Evolutionary conservation across 2,888 invertebrate genomes (phyloP).

Genomic region (Zaprionus lineosus): DNA sequence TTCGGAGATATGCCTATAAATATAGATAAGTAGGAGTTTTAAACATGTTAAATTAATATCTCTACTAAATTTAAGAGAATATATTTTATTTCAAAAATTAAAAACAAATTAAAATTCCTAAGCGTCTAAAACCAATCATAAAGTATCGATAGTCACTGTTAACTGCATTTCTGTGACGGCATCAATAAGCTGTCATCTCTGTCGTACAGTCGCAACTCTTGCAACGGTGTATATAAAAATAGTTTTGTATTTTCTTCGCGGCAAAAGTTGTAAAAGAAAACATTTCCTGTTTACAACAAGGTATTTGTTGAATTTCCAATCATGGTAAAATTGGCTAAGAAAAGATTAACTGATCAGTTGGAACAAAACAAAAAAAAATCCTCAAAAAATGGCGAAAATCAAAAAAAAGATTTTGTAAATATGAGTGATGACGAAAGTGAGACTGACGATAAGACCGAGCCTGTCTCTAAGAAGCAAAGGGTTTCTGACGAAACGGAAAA

Average conservation of each 20-base stretch:
- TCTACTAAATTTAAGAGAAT: no score
- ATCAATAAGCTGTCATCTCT: background rate
- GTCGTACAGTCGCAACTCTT: slow-evolving; percentile 34
- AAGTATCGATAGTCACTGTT: no score
- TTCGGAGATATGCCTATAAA: no score
- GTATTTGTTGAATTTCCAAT: background rate
- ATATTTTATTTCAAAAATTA: no score
- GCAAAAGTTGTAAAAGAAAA: slow-evolving; percentile 21
- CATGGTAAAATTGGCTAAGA: slow-evolving; percentile 80
- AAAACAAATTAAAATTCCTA: no score
- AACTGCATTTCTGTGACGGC: no score
- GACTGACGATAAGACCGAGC: slow-evolving; percentile 29
- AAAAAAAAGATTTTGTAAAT: slow-evolving; percentile 48
- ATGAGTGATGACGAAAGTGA: slow-evolving; percentile 36
- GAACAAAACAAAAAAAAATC: slow-evolving; percentile 74
- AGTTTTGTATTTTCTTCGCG: slow-evolving; percentile 40
- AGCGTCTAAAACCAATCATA: no score
- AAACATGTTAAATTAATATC: no score
- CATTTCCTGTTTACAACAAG: background rate
- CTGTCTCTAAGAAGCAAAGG: slow-evolving; percentile 29
- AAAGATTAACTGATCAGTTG: slow-evolving; percentile 71
- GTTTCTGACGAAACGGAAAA: background rate
- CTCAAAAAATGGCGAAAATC: slow-evolving; percentile 68
- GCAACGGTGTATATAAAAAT: slow-evolving; percentile 27
- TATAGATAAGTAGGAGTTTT: no score